A percentile compares a stretch with the other conserved stretches of the same genome.
phyloP scores from a whole-genome alignment of 2,113 vertebrate genomes.

The Jacana jacana region DNA sequence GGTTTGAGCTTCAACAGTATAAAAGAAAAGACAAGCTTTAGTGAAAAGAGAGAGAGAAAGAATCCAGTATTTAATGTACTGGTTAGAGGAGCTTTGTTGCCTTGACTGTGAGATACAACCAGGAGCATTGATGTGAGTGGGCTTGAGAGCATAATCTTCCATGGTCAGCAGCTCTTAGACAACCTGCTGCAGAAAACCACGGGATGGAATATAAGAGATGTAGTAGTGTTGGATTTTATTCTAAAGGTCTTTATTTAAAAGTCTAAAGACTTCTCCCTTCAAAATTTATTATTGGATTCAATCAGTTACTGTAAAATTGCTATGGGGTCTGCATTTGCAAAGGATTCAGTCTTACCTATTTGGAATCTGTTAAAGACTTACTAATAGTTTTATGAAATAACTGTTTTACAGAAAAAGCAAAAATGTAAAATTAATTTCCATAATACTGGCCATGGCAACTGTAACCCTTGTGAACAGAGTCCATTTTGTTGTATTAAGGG shows the following conservation, averaged over 20 bases:
- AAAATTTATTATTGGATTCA: neutral
- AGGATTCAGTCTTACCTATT: accelerated
- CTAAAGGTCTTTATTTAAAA: too few species aligned
- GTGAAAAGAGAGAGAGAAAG: neutral
- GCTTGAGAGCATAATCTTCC: neutral
- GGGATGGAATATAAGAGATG: neutral
- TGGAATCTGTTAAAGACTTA: neutral
- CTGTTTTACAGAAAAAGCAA: neutral
- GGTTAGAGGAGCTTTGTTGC: neutral
- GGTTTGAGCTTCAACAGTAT: neutral
- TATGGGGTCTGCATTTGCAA: neutral
- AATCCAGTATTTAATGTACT: neutral
- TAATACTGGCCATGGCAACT: too few species aligned
- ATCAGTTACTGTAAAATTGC: neutral
- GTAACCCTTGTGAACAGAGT: neutral
- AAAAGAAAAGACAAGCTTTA: neutral
- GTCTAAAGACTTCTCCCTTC: neutral
- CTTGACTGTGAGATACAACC: neutral
- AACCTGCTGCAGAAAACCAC: neutral
- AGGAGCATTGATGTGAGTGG: neutral
- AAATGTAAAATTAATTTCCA: neutral
- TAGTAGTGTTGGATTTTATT: neutral
- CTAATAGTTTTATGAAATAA: neutral
- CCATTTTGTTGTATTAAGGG: accelerated
- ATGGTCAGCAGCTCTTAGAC: neutral